Evolutionary conservation across 2,113 vertebrate species (phyloP).

Genomic region (Origma solitaria): DNA sequence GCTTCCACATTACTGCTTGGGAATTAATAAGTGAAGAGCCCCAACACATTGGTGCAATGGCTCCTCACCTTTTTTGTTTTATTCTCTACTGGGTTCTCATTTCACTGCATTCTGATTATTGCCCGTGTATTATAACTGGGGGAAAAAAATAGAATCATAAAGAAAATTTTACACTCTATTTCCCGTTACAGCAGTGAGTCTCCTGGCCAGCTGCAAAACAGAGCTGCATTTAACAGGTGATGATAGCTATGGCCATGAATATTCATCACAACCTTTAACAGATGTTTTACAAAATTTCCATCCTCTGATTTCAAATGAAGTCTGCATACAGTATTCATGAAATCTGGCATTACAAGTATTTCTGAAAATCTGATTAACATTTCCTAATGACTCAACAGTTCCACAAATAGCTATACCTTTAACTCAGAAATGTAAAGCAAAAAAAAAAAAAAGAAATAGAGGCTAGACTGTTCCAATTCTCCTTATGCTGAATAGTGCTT

Average conservation of each 20-base stretch:
- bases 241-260: neutral
- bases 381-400: neutral
- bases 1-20: neutral
- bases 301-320: neutral
- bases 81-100: neutral
- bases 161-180: neutral
- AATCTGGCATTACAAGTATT: neutral
- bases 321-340: neutral
- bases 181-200: neutral
- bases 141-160: neutral
- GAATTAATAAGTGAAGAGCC: neutral
- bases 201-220: neutral
- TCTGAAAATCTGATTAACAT: conserved; percentile 33
- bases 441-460: neutral
- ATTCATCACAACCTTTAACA: conserved; percentile 35
- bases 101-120: neutral
- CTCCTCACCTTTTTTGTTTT: neutral
- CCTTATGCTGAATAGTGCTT: neutral
- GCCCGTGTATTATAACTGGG: accelerated
- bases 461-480: neutral
- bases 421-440: neutral
- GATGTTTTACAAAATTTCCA: conserved; percentile 14
- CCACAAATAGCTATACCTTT: neutral
- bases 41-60: neutral
- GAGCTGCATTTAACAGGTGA: neutral